Percentiles rank a stretch among this genome's conserved stretches.
These are phyloP conservation scores for Perdix hodgsoniae DNA, from an alignment of 2,797 vertebrate genomes.

Conservation along the genomic window DNA sequence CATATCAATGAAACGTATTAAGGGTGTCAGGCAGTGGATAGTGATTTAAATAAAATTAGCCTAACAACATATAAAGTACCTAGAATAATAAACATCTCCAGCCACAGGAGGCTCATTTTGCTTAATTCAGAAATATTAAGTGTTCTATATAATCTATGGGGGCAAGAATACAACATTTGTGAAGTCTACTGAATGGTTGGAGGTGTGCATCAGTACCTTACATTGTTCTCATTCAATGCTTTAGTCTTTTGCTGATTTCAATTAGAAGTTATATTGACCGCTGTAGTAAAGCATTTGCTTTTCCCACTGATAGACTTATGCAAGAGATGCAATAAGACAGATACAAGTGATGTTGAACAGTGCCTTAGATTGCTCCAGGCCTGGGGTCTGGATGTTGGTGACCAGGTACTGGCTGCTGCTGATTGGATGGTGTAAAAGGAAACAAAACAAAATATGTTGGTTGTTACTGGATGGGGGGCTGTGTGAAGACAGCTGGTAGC, in stretches of 20 bases:
- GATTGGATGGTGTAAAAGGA: neutral
- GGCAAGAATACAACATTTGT: neutral
- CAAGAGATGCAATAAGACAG: neutral
- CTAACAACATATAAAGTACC: conserved; percentile 13
- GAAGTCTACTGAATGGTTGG: neutral
- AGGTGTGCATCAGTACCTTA: neutral
- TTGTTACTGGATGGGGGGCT: neutral
- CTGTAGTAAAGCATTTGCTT: neutral
- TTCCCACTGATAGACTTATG: neutral
- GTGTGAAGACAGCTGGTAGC: neutral
- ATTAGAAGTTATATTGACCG: neutral
- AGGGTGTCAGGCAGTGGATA: neutral
- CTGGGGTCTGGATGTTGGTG: neutral
- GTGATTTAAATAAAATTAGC: conserved; percentile 55
- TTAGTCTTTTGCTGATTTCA: neutral
- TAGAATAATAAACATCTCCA: conserved; percentile 37
- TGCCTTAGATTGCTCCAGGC: neutral
- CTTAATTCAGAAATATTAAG: conserved; percentile 8
- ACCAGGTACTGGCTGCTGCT: neutral
- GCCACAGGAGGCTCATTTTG: neutral
- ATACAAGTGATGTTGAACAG: no score
- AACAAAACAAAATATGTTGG: rapidly evolving
- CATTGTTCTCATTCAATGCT: neutral
- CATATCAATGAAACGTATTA: neutral
- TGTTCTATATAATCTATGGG: neutral